Percentiles rank a stretch among this genome's conserved stretches.
These are phyloP conservation scores for Sturnira hondurensis DNA, from an alignment of 2,113 vertebrate species.

Conservation along the genomic window DNA sequence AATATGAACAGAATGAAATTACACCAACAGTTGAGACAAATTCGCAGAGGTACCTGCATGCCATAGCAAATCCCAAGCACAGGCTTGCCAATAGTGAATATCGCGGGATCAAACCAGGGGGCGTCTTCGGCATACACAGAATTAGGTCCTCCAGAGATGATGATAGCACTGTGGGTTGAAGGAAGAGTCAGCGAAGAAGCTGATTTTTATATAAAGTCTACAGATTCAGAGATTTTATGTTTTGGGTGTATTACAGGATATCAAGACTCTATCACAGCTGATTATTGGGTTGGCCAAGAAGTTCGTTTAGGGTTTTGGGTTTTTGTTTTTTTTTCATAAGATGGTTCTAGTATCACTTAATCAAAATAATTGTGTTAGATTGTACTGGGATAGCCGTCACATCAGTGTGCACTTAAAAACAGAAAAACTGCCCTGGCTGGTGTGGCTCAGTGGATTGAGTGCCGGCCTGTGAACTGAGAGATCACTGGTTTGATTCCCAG, in stretches of 20 bases:
- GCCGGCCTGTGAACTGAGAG: too few species aligned
- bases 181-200: neutral
- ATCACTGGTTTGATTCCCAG: too few species aligned
- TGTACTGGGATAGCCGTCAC: too few species aligned
- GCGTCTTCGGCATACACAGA: constrained; percentile 99
- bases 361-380: too few species aligned
- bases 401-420: too few species aligned
- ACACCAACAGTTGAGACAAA: neutral
- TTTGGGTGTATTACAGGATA: neutral
- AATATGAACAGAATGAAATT: constrained; percentile 27
- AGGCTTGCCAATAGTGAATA: constrained; percentile 97
- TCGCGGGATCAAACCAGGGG: constrained; percentile 97
- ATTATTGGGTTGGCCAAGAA: neutral
- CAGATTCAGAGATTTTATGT: neutral
- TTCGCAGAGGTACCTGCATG: constrained; percentile 90
- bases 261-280: neutral
- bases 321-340: too few species aligned
- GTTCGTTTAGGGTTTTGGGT: too few species aligned
- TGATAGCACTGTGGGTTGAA: constrained; percentile 88
- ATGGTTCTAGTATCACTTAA: too few species aligned
- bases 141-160: constrained; percentile 98
- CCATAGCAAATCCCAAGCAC: constrained; percentile 99
- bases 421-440: too few species aligned
- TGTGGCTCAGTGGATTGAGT: too few species aligned
- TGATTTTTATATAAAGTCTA: neutral